Evolutionary conservation across 2,888 invertebrate species (phyloP), one percentile per base, ranked within the genome.

Genomic region (Neoaliturus tenellus): DNA sequence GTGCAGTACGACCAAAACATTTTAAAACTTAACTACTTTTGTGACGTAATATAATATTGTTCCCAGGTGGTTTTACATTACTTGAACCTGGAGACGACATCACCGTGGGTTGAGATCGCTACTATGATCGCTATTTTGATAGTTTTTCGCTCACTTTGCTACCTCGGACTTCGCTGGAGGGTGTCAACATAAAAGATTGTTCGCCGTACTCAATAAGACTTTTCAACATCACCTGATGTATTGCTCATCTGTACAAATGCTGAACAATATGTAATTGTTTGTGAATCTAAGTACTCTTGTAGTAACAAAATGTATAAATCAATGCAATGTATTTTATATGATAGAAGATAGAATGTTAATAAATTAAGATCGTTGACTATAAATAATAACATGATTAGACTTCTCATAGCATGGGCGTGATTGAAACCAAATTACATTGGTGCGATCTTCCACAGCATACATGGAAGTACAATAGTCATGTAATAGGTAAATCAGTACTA

Each of bases 21-120:
- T n/a, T n/a, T n/a, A n/a, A n/a, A n/a, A n/a, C n/a, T n/a, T n/a
- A n/a, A n/a, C n/a, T n/a, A n/a, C n/a, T n/a, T n/a, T n/a, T n/a
- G n/a, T n/a, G n/a, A n/a, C n/a, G n/a, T n/a, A n/a, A 39, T 39
- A 39, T 12, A 39, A 39, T 12, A 39, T 39, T 5, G 39, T 44
- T 75, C 28, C 4, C 78, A 78, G 78, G 78, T 78, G 0, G 87
- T 94, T 3, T 87, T 94, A 0, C 92, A 92, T 87, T 94, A 93
- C 87, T 88, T 94, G 39, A 93, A 94, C 86, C 91, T 94, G 10
- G 93, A 93, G 75, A 90, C 91, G 10, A 92, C 89, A 23, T 93
- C 94, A 0, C 91, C 94, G 1, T 92, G 93, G 91, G 89, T 91
- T 17, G 94, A 94, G 90, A 91, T 94, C 62, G 88, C 89, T 0